These are phyloP conservation scores for Nudaria mundana DNA, from an alignment of 2,888 invertebrate species.

Conservation along the genomic window DNA sequence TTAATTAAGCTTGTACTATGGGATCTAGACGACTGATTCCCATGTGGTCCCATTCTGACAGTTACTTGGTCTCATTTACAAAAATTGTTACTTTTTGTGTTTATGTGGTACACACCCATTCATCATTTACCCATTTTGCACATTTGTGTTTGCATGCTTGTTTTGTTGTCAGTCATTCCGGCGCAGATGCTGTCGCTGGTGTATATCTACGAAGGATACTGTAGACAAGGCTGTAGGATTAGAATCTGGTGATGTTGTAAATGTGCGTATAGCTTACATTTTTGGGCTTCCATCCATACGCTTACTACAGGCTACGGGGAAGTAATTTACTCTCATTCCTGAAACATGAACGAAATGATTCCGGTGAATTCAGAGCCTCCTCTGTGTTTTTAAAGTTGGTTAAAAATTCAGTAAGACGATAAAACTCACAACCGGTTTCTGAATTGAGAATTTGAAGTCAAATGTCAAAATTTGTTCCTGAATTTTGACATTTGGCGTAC, in stretches of 20 bases:
- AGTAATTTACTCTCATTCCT: conserved; percentile 17
- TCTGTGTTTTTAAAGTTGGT: neutral
- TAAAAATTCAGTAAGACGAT: too few relatives aligned
- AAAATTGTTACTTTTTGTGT: conserved; percentile 31
- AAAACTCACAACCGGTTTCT: too few relatives aligned
- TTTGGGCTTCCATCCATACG: conserved; percentile 17
- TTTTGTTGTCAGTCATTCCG: conserved; percentile 70
- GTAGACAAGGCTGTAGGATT: conserved; percentile 58
- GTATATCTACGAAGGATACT: conserved; percentile 51
- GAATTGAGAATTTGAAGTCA: neutral
- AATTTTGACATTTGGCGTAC: too few relatives aligned
- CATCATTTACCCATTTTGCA: conserved; percentile 45
- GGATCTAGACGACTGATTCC: too few relatives aligned
- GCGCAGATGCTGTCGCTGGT: conserved; percentile 71
- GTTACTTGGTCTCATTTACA: too few relatives aligned
- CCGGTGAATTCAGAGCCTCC: neutral
- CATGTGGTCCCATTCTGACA: too few relatives aligned
- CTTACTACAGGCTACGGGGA: conserved; percentile 18
- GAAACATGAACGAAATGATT: neutral
- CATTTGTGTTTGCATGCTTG: conserved; percentile 62
- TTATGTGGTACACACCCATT: conserved; percentile 24
- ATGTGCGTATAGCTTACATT: conserved; percentile 59
- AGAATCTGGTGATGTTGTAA: conserved; percentile 47
- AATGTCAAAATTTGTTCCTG: too few relatives aligned
- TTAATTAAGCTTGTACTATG: too few relatives aligned